Conservation (phyloP, 2,797 vertebrate genomes). For the Rhodeus uyekii region DNA sequence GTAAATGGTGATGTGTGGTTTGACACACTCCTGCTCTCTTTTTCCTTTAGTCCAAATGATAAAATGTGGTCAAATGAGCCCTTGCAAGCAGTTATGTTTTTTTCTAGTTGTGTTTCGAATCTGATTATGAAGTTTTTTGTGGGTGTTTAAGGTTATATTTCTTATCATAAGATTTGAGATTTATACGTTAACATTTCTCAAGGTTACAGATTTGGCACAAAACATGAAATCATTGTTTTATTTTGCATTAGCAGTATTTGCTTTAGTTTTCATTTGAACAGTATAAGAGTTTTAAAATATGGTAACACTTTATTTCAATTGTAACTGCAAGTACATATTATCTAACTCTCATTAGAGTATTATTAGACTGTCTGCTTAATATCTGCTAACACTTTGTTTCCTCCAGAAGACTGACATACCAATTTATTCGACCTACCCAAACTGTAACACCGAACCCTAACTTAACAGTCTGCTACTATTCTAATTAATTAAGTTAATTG, state of each 20-base stretch:
- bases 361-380: no score
- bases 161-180: not conserved
- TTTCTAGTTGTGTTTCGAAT: not conserved
- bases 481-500: not conserved
- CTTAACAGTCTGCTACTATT: not conserved
- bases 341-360: no score
- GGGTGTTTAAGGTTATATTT: not conserved
- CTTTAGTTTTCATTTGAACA: not conserved
- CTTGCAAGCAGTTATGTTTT: not conserved
- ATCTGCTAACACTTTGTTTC: not conserved
- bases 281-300: not conserved
- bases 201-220: not conserved
- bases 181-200: not conserved
- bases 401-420: no score
- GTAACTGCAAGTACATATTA: no score
- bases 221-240: not conserved
- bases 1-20: not conserved
- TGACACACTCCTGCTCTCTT: not conserved
- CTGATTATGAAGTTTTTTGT: not conserved
- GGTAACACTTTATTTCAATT: not conserved
- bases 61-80: not conserved
- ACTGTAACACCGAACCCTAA: not conserved
- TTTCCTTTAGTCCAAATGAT: not conserved
- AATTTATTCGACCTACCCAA: not conserved
- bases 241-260: not conserved